Conservation (phyloP, 2,888 invertebrate genomes). For the Euzetes globulus region DNA sequence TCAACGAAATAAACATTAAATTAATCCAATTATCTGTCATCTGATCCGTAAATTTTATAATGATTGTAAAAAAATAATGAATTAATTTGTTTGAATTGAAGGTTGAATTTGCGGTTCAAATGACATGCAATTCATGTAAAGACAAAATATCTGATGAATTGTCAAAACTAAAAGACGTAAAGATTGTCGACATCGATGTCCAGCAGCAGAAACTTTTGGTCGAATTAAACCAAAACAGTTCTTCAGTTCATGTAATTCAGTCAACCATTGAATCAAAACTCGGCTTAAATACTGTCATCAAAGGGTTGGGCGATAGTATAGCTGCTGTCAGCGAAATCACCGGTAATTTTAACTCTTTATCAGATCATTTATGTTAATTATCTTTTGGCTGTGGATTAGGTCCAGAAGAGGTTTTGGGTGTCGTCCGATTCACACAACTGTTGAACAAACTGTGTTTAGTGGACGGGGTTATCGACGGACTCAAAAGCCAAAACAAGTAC, state of each 20-base stretch:
- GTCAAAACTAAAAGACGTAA: background rate
- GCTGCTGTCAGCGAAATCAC: slow-evolving; percentile 34
- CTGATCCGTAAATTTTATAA: background rate
- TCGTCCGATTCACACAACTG: slow-evolving; percentile 35
- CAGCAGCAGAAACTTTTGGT: slow-evolving; percentile 29
- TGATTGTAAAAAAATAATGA: background rate
- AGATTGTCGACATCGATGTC: slow-evolving; percentile 33
- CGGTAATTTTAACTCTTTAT: background rate
- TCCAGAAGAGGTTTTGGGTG: slow-evolving; percentile 29
- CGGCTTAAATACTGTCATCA: slow-evolving; percentile 34
- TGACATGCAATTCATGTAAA: slow-evolving; percentile 35
- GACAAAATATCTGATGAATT: slow-evolving; percentile 24
- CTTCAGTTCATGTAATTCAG: slow-evolving; percentile 32
- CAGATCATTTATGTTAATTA: background rate
- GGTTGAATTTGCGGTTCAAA: slow-evolving; percentile 36
- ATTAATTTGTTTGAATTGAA: background rate
- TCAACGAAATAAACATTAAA: too few relatives aligned
- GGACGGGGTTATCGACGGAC: slow-evolving; percentile 36
- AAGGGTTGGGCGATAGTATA: slow-evolving; percentile 35
- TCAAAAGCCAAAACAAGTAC: slow-evolving; percentile 1
- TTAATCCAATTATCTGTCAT: background rate
- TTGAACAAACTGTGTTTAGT: slow-evolving; percentile 31
- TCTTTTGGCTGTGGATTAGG: background rate
- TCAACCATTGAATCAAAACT: slow-evolving; percentile 28
- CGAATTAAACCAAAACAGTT: slow-evolving; percentile 23